These are phyloP conservation scores for Mesorhabditis belari DNA, from an alignment of 2,888 invertebrate genomes.

Conservation along the genomic window DNA sequence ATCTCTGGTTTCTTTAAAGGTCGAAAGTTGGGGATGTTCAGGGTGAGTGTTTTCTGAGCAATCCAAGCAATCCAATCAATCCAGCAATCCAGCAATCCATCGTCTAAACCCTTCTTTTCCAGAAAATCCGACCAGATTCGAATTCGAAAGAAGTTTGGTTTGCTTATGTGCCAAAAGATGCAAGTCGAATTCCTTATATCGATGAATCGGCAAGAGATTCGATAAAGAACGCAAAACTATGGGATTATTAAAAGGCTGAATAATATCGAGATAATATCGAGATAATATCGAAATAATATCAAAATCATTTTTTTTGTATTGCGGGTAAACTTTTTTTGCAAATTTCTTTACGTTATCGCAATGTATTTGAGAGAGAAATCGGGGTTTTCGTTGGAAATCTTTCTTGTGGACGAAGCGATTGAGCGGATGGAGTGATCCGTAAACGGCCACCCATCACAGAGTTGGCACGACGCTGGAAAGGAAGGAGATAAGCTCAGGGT, in stretches of 20 bases:
- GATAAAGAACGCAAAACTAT: background rate
- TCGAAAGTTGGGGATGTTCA: background rate
- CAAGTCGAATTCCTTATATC: slow-evolving; percentile 36
- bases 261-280: too few species aligned
- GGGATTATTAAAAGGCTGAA: background rate
- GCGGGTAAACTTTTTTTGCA: too few species aligned
- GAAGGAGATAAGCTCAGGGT: background rate
- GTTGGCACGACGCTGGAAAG: background rate
- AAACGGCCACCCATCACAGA: background rate
- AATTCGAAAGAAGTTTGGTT: slow-evolving; percentile 17
- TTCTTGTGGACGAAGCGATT: background rate
- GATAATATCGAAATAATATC: too few species aligned
- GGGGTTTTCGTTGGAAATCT: too few species aligned
- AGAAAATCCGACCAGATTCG: slow-evolving; percentile 3
- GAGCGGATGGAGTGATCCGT: background rate
- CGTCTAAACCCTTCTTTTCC: background rate
- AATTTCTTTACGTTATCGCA: too few species aligned
- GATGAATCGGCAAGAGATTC: slow-evolving; percentile 21
- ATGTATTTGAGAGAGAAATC: too few species aligned
- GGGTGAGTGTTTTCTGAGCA: background rate
- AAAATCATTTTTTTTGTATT: too few species aligned
- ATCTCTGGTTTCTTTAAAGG: background rate
- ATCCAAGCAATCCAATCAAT: background rate
- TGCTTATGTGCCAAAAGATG: slow-evolving; percentile 41
- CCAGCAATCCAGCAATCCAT: background rate